phyloP scores from a whole-genome alignment of 1,140 invertebrate species.

The Caenorhabditis latens region DNA sequence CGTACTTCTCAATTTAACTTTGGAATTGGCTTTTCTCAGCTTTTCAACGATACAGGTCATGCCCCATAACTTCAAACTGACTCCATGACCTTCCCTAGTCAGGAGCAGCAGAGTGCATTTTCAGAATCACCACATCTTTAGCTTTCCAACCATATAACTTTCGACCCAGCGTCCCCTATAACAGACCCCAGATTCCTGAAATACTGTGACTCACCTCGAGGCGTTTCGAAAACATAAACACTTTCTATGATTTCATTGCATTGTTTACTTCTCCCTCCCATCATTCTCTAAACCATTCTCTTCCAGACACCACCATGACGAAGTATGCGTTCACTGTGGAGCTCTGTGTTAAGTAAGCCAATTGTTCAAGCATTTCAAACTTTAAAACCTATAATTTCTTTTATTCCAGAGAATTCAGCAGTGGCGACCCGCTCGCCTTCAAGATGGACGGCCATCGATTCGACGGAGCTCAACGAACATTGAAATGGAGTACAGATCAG shows the following conservation, averaged over 20 bases:
- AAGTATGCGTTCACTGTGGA: conserved; percentile 10
- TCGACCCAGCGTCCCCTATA: too few species aligned
- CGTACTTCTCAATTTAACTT: too few species aligned
- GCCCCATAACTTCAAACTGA: too few species aligned
- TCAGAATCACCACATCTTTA: too few species aligned
- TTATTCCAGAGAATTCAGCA: conserved; percentile 53
- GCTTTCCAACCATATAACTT: too few species aligned
- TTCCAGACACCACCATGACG: not conserved
- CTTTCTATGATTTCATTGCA: not conserved
- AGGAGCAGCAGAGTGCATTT: too few species aligned
- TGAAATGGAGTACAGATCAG: conserved; percentile 56
- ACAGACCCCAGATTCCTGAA: too few species aligned
- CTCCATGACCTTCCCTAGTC: too few species aligned
- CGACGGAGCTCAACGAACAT: conserved; percentile 44
- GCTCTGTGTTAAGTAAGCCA: not conserved
- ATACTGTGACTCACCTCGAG: not conserved
- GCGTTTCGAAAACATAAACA: too few species aligned
- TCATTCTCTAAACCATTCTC: not conserved
- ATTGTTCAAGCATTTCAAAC: not conserved
- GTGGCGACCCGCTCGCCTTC: conserved; percentile 59
- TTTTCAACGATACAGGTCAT: too few species aligned
- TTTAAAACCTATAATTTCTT: not conserved
- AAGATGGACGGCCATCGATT: conserved; percentile 61
- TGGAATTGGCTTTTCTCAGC: too few species aligned
- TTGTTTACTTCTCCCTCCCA: not conserved